These are phyloP conservation scores for Drosophila prolongata DNA, from an alignment of 2,888 invertebrate genomes.

Conservation along the genomic window DNA sequence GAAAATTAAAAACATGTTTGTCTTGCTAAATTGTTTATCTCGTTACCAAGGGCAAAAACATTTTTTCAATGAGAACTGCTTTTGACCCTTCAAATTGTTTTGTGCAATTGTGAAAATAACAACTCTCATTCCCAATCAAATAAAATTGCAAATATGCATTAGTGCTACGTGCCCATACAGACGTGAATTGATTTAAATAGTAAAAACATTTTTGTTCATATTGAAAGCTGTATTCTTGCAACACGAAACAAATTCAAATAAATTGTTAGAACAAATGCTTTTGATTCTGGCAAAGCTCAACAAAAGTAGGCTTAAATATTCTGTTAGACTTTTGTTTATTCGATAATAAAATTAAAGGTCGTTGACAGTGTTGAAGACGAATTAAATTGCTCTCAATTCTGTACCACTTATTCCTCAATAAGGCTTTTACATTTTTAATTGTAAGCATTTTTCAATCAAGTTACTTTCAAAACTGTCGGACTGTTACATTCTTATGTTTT, in stretches of 20 bases:
- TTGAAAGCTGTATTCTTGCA: background rate
- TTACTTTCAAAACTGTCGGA: background rate
- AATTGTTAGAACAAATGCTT: background rate
- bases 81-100: background rate
- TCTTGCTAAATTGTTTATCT: background rate
- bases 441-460: background rate
- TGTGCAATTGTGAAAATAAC: background rate
- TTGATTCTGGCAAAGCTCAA: background rate
- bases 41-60: background rate
- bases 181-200: background rate
- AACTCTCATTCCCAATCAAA: background rate
- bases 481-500: background rate
- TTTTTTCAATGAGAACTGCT: background rate
- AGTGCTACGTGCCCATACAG: background rate
- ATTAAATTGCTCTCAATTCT: background rate
- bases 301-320: too few relatives aligned
- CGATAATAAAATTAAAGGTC: too few relatives aligned
- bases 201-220: background rate
- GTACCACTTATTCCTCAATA: background rate
- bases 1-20: background rate
- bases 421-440: background rate
- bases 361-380: background rate
- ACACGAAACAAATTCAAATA: constrained; percentile 1
- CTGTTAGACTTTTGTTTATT: too few relatives aligned
- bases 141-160: background rate